Evolutionary conservation across 2,888 invertebrate species (phyloP).

Genomic region (Cybosia mesomella): DNA sequence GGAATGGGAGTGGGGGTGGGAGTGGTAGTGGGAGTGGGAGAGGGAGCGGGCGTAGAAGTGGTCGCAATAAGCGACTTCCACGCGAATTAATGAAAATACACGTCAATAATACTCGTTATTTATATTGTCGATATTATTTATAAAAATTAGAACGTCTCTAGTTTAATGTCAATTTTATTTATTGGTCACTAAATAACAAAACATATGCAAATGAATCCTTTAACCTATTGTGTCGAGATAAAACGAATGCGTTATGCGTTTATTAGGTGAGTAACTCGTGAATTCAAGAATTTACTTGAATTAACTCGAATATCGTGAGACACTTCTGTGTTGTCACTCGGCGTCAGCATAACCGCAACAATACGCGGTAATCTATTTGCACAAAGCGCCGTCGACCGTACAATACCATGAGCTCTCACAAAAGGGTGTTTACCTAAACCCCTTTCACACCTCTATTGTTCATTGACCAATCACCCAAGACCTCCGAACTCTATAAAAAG

Average conservation of each 20-base stretch:
- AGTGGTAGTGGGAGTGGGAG: too few relatives aligned
- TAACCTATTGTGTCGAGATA: constrained; percentile 11
- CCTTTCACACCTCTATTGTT: constrained; percentile 85
- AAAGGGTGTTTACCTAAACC: constrained; percentile 86
- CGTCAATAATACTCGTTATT: neutral
- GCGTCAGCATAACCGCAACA: constrained; percentile 65
- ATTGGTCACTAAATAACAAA: constrained; percentile 4
- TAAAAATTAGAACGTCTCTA: too few relatives aligned
- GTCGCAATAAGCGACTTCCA: too few relatives aligned
- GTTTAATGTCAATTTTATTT: neutral
- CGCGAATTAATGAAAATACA: neutral
- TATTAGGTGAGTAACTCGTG: constrained; percentile 17
- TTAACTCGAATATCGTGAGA: constrained; percentile 21
- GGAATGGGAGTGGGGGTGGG: too few relatives aligned
- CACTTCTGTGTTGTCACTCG: constrained; percentile 29
- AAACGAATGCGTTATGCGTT: constrained; percentile 9
- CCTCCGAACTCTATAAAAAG: constrained; percentile 49
- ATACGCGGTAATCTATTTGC: constrained; percentile 83
- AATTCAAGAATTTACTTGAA: constrained; percentile 20
- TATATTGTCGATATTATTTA: too few relatives aligned
- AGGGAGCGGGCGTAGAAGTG: too few relatives aligned
- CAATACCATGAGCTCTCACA: constrained; percentile 77
- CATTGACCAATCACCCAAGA: constrained; percentile 61
- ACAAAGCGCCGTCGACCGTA: constrained; percentile 72
- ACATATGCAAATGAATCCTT: neutral